Conservation (phyloP, 2,888 invertebrate species). For the Dexiosoma caninum region DNA sequence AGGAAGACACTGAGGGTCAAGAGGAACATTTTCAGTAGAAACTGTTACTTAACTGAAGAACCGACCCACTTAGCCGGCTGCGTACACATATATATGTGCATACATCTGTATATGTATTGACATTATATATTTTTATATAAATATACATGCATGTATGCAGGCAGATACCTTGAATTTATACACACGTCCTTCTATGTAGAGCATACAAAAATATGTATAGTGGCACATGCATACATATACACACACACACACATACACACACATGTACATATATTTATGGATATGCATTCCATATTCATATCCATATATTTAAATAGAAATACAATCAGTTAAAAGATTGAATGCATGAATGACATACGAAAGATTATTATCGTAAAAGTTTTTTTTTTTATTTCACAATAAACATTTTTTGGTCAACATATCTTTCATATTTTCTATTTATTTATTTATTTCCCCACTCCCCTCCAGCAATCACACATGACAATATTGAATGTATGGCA, state of each 20-base stretch:
- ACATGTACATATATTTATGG: not conserved
- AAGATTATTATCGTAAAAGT: conserved; percentile 42
- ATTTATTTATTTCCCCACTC: not conserved
- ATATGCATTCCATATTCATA: not conserved
- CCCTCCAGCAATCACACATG: not conserved
- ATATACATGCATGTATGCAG: too few relatives aligned
- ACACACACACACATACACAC: not conserved
- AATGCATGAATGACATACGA: conserved; percentile 50
- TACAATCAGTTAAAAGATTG: conserved; percentile 52
- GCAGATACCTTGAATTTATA: not conserved
- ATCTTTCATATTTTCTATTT: not conserved
- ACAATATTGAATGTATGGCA: not conserved
- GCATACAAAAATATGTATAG: not conserved
- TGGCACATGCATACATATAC: not conserved
- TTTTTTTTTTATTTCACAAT: not conserved
- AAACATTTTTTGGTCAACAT: conserved; percentile 41
- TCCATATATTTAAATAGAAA: conserved; percentile 30
- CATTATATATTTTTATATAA: too few relatives aligned
- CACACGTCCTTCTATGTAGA: not conserved
- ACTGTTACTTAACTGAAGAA: not conserved
- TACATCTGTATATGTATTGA: too few relatives aligned
- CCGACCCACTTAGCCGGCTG: too few relatives aligned
- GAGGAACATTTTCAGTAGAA: too few relatives aligned
- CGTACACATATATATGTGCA: too few relatives aligned
- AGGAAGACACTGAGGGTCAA: too few relatives aligned